phyloP scores from a whole-genome alignment of 2,888 invertebrate species.

The Cheilosia impressa region DNA sequence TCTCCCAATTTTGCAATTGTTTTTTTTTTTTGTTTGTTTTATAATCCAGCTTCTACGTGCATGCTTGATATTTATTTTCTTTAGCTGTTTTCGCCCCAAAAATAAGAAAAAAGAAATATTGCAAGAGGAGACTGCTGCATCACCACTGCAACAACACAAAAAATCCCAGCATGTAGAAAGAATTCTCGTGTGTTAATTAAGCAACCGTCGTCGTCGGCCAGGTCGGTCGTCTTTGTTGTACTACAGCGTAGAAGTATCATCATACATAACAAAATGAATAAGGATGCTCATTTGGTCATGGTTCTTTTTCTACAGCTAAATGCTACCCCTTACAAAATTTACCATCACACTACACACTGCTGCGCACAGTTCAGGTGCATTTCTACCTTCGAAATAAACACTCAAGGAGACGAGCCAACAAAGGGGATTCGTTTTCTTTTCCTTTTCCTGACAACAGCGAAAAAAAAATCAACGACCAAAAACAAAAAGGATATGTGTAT shows the following conservation, averaged over 20 bases:
- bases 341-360: constrained; percentile 16
- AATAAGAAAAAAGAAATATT: constrained; percentile 20
- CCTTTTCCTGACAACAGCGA: constrained; percentile 51
- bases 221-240: constrained; percentile 66
- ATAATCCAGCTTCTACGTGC: not conserved
- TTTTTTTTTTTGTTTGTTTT: not conserved
- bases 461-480: constrained; percentile 51
- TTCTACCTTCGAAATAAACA: constrained; percentile 40
- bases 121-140: constrained; percentile 42
- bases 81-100: constrained; percentile 43
- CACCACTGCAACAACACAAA: constrained; percentile 54
- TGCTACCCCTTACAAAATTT: constrained; percentile 42
- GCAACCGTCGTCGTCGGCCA: constrained; percentile 53
- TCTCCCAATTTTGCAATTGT: not conserved
- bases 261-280: constrained; percentile 51
- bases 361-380: constrained; percentile 57
- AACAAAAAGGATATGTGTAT: constrained; percentile 44
- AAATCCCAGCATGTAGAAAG: constrained; percentile 39
- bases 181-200: constrained; percentile 71
- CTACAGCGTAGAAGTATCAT: constrained; percentile 61
- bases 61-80: constrained; percentile 2
- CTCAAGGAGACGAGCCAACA: constrained; percentile 57
- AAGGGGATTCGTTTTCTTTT: constrained; percentile 64
- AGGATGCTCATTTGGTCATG: constrained; percentile 71
- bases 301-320: constrained; percentile 57